Evolutionary conservation across 2,888 invertebrate genomes (phyloP).

Genomic region (Achlya flavicornis): DNA sequence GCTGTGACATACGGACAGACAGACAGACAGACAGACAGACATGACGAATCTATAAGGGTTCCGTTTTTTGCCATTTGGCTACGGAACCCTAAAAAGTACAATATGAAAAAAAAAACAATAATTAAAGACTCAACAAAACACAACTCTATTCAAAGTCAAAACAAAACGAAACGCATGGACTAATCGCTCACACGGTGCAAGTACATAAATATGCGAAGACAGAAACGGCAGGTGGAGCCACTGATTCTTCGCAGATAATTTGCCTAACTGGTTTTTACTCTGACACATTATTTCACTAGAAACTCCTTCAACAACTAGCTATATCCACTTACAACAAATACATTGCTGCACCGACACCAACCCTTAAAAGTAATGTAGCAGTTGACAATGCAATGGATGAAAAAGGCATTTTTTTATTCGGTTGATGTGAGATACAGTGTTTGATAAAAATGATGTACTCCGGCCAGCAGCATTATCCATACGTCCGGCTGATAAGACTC

Average conservation of each 20-base stretch:
- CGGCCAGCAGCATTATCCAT: conserved; percentile 62
- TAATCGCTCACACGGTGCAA: conserved; percentile 37
- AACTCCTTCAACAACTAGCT: conserved; percentile 21
- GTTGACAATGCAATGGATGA: not conserved
- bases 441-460: conserved; percentile 42
- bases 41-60: too few species aligned
- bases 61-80: too few species aligned
- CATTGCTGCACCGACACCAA: conserved; percentile 31
- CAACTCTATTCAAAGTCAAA: not conserved
- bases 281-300: conserved; percentile 57
- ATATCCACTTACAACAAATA: conserved; percentile 18
- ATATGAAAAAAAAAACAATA: too few species aligned
- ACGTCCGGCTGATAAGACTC: conserved; percentile 63
- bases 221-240: conserved; percentile 72
- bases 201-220: conserved; percentile 58
- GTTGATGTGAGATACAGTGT: conserved; percentile 10
- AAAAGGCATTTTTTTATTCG: not conserved
- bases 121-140: too few species aligned
- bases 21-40: too few species aligned
- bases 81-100: too few species aligned
- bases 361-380: too few species aligned
- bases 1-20: too few species aligned
- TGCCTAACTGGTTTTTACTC: conserved; percentile 76
- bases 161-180: conserved; percentile 39
- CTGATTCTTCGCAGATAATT: conserved; percentile 78